These are phyloP conservation scores for Cephalophus harveyi DNA, from an alignment of 2,113 vertebrate species.

Conservation along the genomic window DNA sequence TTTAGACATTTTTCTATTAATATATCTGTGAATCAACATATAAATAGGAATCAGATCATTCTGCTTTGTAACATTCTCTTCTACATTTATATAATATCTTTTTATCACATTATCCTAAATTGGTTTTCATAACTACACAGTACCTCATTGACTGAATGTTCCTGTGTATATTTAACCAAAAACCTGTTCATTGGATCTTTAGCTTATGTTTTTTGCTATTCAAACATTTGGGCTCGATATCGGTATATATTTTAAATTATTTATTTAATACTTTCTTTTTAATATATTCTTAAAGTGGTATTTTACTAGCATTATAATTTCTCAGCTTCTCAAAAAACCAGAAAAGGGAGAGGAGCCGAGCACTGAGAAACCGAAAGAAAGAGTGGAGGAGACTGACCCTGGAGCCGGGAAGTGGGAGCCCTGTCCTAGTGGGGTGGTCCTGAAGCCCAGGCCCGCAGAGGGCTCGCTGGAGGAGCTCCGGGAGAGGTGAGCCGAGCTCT, in stretches of 20 bases:
- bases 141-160: background rate
- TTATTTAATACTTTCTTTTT: constrained; percentile 10
- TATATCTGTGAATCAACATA: background rate
- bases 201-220: background rate
- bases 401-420: constrained; percentile 89
- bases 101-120: background rate
- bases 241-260: background rate
- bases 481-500: constrained; percentile 87
- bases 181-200: background rate
- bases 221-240: background rate
- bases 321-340: constrained; percentile 95
- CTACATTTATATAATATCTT: background rate
- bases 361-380: constrained; percentile 89
- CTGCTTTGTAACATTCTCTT: background rate
- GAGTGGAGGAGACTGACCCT: constrained; percentile 84
- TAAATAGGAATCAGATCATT: background rate
- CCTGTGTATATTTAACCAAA: background rate
- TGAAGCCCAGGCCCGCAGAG: constrained; percentile 80
- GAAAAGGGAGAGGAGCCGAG: constrained; percentile 91
- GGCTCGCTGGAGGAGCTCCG: constrained; percentile 79
- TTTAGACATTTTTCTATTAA: background rate
- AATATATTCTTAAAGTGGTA: background rate
- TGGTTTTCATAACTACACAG: background rate
- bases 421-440: constrained; percentile 72
- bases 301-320: constrained; percentile 44